Evolutionary conservation across 2,888 invertebrate genomes (phyloP).

Genomic region (Ephialtes manifestator): DNA sequence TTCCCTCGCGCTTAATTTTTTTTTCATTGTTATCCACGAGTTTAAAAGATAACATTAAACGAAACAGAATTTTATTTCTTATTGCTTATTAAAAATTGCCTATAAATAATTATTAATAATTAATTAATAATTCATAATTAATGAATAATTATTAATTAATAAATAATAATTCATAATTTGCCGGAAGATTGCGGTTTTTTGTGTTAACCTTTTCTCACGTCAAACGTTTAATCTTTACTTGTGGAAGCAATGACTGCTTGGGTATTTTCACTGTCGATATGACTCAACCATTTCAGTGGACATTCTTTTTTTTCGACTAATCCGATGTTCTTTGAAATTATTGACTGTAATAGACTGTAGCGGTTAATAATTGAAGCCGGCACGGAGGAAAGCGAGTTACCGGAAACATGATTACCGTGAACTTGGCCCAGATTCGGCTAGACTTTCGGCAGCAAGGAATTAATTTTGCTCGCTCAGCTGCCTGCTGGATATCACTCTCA

Average conservation of each 20-base stretch:
- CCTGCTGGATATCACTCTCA: slow-evolving; percentile 10
- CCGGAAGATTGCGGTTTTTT: neutral
- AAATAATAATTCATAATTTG: too few relatives aligned
- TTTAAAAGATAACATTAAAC: neutral
- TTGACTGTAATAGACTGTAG: neutral
- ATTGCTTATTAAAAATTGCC: neutral
- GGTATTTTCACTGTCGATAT: neutral
- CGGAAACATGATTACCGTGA: slow-evolving; percentile 65
- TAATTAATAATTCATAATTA: too few relatives aligned
- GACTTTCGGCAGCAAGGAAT: slow-evolving; percentile 43
- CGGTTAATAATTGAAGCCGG: slow-evolving; percentile 7
- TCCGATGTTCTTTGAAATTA: neutral
- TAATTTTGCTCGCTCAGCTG: neutral
- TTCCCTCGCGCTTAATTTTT: neutral
- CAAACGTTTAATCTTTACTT: neutral
- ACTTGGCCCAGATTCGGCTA: slow-evolving; percentile 59
- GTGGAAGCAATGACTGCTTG: neutral
- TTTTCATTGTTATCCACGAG: neutral
- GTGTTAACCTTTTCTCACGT: neutral
- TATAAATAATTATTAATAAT: too few relatives aligned
- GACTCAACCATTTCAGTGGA: neutral
- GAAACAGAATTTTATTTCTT: neutral
- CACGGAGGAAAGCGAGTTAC: slow-evolving; percentile 6
- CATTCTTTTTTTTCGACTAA: neutral
- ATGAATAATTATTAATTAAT: neutral